Evolutionary conservation across 2,113 vertebrate species (phyloP).

Genomic region (Catharus minimus): DNA sequence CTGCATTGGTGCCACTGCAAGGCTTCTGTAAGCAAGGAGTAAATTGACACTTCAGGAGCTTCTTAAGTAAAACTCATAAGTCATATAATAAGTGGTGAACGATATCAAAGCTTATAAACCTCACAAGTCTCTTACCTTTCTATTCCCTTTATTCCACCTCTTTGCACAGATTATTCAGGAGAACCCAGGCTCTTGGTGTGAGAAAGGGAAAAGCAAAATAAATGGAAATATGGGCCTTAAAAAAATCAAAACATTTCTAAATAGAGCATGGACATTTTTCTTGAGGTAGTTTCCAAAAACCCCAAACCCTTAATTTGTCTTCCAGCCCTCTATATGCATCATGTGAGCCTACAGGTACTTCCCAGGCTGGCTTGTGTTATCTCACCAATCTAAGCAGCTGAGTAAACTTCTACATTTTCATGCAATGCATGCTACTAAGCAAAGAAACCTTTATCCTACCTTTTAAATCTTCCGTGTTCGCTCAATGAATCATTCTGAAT

Average conservation of each 20-base stretch:
- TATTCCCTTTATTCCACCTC: background rate
- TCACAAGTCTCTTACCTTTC: background rate
- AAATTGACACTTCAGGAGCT: background rate
- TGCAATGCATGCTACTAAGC: background rate
- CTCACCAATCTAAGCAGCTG: background rate
- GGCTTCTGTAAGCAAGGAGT: background rate
- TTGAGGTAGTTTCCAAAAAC: background rate
- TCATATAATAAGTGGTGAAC: background rate
- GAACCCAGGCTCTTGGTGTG: background rate
- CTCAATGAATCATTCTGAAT: background rate
- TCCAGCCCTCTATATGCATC: background rate
- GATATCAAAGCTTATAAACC: background rate
- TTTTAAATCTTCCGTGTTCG: background rate
- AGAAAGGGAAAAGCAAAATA: background rate
- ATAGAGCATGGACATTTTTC: background rate
- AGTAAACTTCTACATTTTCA: background rate
- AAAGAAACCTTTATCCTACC: background rate
- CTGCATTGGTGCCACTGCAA: background rate
- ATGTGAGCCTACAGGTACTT: background rate
- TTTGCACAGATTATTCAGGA: background rate
- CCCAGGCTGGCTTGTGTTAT: background rate
- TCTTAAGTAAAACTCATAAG: background rate
- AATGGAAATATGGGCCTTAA: background rate
- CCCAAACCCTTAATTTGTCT: background rate
- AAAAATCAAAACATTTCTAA: background rate